A percentile compares a stretch with the other conserved stretches of the same genome.
Evolutionary conservation across 2,888 invertebrate genomes (phyloP).

Genomic region (Allacma fusca): DNA sequence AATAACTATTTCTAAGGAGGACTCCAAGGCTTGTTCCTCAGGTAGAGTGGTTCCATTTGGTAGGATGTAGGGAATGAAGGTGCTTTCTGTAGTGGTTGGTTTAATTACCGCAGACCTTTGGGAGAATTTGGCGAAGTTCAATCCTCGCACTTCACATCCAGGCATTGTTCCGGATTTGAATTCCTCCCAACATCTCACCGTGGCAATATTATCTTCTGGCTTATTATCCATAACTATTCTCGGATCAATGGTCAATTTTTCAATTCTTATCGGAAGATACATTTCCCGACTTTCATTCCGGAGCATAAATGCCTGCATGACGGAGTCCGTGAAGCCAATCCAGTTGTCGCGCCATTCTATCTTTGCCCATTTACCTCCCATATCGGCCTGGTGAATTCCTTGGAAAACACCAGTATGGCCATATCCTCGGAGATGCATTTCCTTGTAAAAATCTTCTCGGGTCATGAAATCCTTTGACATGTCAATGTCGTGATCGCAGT

Average conservation of each 20-base stretch:
- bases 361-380: conserved; percentile 63
- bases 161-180: conserved; percentile 64
- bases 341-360: conserved; percentile 80
- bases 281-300: conserved; percentile 75
- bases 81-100: neutral
- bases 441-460: conserved; percentile 63
- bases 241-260: conserved; percentile 75
- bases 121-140: conserved; percentile 62
- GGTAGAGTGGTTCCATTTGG: neutral
- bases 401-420: conserved; percentile 63
- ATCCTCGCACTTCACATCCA: conserved; percentile 79
- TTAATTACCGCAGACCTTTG: neutral
- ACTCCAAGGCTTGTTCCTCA: neutral
- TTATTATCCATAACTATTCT: neutral
- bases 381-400: conserved; percentile 64
- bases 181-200: too few relatives aligned
- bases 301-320: conserved; percentile 83
- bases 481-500: neutral
- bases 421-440: conserved; percentile 64
- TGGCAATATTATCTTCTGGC: too few relatives aligned
- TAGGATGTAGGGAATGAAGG: neutral
- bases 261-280: conserved; percentile 78
- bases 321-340: conserved; percentile 87
- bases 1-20: neutral
- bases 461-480: conserved; percentile 36